Conservation (phyloP, 2,797 vertebrate genomes). For the Pterois miles region DNA sequence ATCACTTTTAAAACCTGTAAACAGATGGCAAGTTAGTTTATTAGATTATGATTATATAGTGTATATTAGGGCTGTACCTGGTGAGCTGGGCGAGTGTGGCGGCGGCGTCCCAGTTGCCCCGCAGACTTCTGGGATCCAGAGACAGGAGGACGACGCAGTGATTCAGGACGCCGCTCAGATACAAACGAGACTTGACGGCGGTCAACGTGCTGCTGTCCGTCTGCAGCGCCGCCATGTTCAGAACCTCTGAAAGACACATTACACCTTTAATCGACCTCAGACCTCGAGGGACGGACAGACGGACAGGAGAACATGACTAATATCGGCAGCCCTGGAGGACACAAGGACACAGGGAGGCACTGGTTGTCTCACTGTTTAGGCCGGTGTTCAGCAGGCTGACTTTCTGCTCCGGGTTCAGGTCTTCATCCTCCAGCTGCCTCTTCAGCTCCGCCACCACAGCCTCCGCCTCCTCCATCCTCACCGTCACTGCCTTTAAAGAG, state of each 20-base stretch:
- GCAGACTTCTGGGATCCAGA: slow-evolving; percentile 19
- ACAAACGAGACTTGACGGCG: slow-evolving; percentile 48
- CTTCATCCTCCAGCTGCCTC: slow-evolving; percentile 41
- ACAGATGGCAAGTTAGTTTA: too few relatives aligned
- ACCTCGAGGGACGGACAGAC: too few relatives aligned
- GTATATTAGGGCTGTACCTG: too few relatives aligned
- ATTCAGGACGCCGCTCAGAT: slow-evolving; percentile 50
- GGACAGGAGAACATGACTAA: too few relatives aligned
- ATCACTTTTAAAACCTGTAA: too few relatives aligned
- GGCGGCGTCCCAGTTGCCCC: slow-evolving; percentile 18
- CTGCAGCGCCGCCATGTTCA: slow-evolving; percentile 42
- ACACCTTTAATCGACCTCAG: too few relatives aligned
- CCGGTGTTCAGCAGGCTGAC: slow-evolving; percentile 30
- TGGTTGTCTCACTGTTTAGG: slow-evolving; percentile 42
- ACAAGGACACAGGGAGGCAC: neutral
- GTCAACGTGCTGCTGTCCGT: neutral
- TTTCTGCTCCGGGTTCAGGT: slow-evolving; percentile 34
- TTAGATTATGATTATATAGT: too few relatives aligned
- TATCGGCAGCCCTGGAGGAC: too few relatives aligned
- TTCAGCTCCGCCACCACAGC: slow-evolving; percentile 42
- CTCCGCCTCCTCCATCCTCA: slow-evolving; percentile 17
- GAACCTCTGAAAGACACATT: slow-evolving; percentile 33
- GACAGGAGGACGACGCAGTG: slow-evolving; percentile 38
- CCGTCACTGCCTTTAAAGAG: neutral
- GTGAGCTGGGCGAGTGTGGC: slow-evolving; percentile 55